These are phyloP conservation scores for Leptoclinus maculatus DNA, from an alignment of 2,797 vertebrate genomes.

Conservation along the genomic window DNA sequence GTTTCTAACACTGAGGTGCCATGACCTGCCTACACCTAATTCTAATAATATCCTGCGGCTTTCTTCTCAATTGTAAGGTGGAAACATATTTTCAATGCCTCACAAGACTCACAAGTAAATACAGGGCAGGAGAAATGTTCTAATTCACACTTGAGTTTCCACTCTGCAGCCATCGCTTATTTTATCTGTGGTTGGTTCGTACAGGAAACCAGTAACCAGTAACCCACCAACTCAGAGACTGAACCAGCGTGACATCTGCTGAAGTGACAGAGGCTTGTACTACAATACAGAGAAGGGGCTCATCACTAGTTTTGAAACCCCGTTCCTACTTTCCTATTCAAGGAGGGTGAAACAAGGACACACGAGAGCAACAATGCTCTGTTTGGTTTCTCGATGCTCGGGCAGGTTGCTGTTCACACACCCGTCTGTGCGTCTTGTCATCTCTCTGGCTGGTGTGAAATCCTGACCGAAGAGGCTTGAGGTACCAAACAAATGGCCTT, in stretches of 20 bases:
- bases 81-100: neutral
- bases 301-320: neutral
- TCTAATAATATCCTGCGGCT: neutral
- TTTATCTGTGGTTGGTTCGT: neutral
- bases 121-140: neutral
- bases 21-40: neutral
- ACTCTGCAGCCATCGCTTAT: neutral
- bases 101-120: neutral
- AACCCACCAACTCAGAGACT: conserved; percentile 15
- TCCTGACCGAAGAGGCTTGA: conserved; percentile 53
- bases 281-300: neutral
- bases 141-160: neutral
- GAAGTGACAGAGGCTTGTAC: neutral
- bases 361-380: conserved; percentile 4
- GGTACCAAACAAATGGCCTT: conserved; percentile 65
- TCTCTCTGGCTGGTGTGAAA: conserved; percentile 76
- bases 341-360: conserved; percentile 54
- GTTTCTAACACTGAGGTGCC: conserved; percentile 9
- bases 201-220: neutral
- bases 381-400: conserved; percentile 13
- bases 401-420: conserved; percentile 67
- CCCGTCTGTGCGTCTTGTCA: conserved; percentile 60
- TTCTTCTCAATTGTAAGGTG: neutral
- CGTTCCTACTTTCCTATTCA: neutral
- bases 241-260: conserved; percentile 17